These are phyloP conservation scores for Enteromius unitaeniatus DNA, from an alignment of 2,797 vertebrate genomes.

Conservation along the genomic window DNA sequence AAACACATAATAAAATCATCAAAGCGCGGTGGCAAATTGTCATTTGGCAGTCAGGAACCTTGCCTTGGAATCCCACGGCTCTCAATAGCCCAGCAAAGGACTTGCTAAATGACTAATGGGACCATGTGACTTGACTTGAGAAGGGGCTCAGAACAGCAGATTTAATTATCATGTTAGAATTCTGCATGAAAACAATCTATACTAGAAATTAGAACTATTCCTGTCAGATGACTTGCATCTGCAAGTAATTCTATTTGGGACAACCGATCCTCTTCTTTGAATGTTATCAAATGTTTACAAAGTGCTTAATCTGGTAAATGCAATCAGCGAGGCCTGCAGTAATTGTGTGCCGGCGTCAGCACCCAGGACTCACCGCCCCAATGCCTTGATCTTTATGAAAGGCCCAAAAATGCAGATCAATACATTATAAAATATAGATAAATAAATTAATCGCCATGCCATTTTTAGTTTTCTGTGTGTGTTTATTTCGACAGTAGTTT, in stretches of 20 bases:
- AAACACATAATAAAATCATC: slow-evolving; percentile 74
- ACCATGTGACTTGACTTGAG: slow-evolving; percentile 80
- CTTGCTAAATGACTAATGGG: slow-evolving; percentile 71
- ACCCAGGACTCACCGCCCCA: slow-evolving; percentile 40
- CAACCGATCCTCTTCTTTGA: slow-evolving; percentile 74
- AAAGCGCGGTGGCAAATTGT: slow-evolving; percentile 72
- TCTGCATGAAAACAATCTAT: slow-evolving; percentile 86
- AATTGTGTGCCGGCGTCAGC: slow-evolving; percentile 59
- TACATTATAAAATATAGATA: slow-evolving; percentile 3
- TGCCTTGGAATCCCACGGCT: slow-evolving; percentile 64
- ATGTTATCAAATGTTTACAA: slow-evolving; percentile 83
- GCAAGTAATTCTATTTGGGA: slow-evolving; percentile 74
- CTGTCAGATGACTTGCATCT: slow-evolving; percentile 84
- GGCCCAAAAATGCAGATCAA: slow-evolving; percentile 35
- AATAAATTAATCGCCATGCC: slow-evolving; percentile 27
- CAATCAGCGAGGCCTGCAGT: slow-evolving; percentile 66
- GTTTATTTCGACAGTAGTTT: slow-evolving; percentile 1
- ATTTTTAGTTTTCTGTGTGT: neutral
- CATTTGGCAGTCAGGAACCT: slow-evolving; percentile 65
- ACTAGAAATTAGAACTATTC: slow-evolving; percentile 81
- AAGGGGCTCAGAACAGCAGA: slow-evolving; percentile 78
- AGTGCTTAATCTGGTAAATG: slow-evolving; percentile 79
- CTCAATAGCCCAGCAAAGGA: slow-evolving; percentile 66
- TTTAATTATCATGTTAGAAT: slow-evolving; percentile 84
- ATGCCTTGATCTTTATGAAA: slow-evolving; percentile 53